Evolutionary conservation across 2,113 vertebrate species (phyloP).

Genomic region (Serilophus lunatus): DNA sequence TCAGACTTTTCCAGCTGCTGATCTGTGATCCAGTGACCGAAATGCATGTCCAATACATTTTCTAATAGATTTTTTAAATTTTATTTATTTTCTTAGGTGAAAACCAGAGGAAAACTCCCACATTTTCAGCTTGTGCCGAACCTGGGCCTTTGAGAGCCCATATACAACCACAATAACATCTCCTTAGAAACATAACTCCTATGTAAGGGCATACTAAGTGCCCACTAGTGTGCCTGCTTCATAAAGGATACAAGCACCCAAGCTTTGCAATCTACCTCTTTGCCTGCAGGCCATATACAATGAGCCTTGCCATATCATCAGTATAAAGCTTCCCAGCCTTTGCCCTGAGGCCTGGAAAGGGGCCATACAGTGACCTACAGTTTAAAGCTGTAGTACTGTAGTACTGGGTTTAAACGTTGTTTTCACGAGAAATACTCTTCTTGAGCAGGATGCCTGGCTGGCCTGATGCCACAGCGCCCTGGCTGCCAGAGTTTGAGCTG

Average conservation of each 20-base stretch:
- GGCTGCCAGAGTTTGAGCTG: neutral
- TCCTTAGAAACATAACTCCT: neutral
- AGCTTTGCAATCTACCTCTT: neutral
- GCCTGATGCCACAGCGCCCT: neutral
- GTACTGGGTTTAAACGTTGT: neutral
- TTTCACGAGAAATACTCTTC: neutral
- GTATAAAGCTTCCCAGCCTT: neutral
- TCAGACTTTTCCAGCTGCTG: neutral
- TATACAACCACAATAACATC: fast-evolving
- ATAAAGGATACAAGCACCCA: neutral
- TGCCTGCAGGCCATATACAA: neutral
- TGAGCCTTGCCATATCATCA: fast-evolving
- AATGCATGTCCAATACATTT: neutral
- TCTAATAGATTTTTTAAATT: neutral
- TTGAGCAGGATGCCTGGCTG: neutral
- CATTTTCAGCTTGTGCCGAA: neutral
- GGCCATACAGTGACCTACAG: neutral
- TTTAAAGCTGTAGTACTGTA: neutral
- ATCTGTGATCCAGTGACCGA: neutral
- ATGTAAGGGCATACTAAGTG: neutral
- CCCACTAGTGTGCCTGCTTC: neutral
- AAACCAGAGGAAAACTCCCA: neutral
- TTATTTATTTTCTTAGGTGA: neutral
- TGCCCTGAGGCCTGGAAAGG: neutral
- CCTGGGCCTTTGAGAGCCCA: neutral